phyloP scores from a whole-genome alignment of 2,113 vertebrate genomes.

The Athene noctua region DNA sequence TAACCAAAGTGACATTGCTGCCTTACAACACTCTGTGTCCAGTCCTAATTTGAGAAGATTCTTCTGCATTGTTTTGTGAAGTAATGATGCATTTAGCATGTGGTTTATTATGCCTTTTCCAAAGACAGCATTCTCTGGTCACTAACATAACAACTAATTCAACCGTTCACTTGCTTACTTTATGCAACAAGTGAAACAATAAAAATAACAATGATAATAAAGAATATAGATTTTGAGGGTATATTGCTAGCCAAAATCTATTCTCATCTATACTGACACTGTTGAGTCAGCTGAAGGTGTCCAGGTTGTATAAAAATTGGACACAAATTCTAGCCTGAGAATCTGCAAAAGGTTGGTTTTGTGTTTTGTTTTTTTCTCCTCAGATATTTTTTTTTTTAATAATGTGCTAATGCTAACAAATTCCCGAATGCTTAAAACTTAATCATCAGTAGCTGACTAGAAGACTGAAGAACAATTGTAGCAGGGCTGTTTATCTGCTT shows the following conservation, averaged over 20 bases:
- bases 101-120: not conserved
- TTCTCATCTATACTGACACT: not conserved
- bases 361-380: not conserved
- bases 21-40: not conserved
- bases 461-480: slow-evolving; percentile 47
- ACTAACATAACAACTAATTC: not conserved
- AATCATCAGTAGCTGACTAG: slow-evolving; percentile 9
- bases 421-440: slow-evolving; percentile 47
- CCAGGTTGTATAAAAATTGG: not conserved
- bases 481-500: slow-evolving; percentile 49
- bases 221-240: not conserved
- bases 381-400: not conserved
- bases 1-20: not conserved
- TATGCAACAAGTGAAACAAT: not conserved
- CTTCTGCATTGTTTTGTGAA: not conserved
- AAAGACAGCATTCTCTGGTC: not conserved
- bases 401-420: not conserved
- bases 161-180: not conserved
- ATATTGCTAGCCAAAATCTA: not conserved
- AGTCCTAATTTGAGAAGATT: not conserved
- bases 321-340: not conserved
- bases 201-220: not conserved
- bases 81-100: not conserved
- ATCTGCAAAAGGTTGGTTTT: not conserved
- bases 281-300: not conserved